These are phyloP conservation scores for Thymelicus sylvestris DNA, from an alignment of 2,888 invertebrate genomes.

Conservation along the genomic window DNA sequence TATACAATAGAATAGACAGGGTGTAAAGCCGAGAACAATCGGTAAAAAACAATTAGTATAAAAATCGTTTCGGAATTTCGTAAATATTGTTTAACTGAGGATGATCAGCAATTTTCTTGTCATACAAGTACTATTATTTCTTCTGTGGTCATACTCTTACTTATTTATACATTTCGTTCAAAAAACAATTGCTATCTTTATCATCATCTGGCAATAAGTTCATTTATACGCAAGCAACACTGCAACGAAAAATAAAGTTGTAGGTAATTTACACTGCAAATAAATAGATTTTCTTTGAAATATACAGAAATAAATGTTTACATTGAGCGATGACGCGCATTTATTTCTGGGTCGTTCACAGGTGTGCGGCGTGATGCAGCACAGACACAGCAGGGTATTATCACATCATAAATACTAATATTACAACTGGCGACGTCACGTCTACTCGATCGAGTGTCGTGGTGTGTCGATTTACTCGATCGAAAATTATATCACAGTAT, in stretches of 20 bases:
- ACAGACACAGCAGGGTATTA: not conserved
- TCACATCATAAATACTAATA: not conserved
- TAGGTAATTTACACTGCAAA: not conserved
- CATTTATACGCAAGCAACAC: no score
- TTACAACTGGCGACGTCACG: not conserved
- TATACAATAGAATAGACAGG: no score
- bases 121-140: no score
- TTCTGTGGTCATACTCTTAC: no score
- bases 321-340: not conserved
- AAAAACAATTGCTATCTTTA: no score
- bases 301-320: slow-evolving; percentile 2
- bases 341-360: not conserved
- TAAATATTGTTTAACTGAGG: no score
- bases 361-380: slow-evolving; percentile 1
- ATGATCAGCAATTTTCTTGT: no score
- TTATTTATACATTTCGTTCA: no score
- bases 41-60: no score
- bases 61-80: no score
- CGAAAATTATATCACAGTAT: not conserved
- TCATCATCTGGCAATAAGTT: no score
- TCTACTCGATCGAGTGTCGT: not conserved
- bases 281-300: slow-evolving; percentile 2
- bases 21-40: no score
- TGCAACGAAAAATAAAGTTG: not conserved
- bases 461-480: not conserved